Evolutionary conservation across 64 coral and sea anemone genomes (phyloP).

Genomic region (Stichodactyla mertensii): DNA sequence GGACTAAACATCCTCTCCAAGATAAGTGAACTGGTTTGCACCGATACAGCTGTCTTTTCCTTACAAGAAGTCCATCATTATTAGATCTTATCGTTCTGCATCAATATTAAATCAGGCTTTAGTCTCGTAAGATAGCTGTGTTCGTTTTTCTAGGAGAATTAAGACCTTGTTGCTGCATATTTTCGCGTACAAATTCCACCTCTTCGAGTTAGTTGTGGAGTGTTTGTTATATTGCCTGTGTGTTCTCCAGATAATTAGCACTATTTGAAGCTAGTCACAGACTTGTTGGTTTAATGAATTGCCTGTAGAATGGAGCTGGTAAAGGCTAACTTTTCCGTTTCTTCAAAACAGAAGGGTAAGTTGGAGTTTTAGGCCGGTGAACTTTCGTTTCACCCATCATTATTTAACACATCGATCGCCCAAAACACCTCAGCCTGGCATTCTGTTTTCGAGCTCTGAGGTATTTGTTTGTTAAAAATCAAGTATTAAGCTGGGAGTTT

Average conservation of each 20-base stretch:
- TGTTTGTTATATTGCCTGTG: conserved; percentile 15
- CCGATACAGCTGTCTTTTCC: not conserved
- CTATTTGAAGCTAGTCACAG: not conserved
- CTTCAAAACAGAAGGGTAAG: conserved; percentile 23
- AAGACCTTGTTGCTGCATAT: not conserved
- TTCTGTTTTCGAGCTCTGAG: conserved; percentile 9
- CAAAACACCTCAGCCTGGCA: not conserved
- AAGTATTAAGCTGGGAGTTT: not conserved
- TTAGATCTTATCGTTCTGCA: conserved; percentile 14
- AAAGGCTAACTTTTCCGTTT: conserved; percentile 5
- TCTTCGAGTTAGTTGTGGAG: not conserved
- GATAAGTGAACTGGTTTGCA: not conserved
- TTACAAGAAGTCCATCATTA: not conserved
- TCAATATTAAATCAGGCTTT: conserved; percentile 5
- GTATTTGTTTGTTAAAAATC: not conserved
- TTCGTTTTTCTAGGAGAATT: not conserved
- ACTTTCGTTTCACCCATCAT: conserved; percentile 15
- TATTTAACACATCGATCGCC: not conserved
- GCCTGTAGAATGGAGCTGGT: not conserved
- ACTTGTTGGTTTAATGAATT: conserved; percentile 14
- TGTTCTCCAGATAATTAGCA: conserved; percentile 12
- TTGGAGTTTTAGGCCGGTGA: not conserved
- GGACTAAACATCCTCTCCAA: conserved; percentile 7
- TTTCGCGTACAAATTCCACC: not conserved
- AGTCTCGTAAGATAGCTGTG: not conserved